Base-by-base conservation (phyloP, 2,113 vertebrate genomes). In the Pterophyllum scalare region DNA sequence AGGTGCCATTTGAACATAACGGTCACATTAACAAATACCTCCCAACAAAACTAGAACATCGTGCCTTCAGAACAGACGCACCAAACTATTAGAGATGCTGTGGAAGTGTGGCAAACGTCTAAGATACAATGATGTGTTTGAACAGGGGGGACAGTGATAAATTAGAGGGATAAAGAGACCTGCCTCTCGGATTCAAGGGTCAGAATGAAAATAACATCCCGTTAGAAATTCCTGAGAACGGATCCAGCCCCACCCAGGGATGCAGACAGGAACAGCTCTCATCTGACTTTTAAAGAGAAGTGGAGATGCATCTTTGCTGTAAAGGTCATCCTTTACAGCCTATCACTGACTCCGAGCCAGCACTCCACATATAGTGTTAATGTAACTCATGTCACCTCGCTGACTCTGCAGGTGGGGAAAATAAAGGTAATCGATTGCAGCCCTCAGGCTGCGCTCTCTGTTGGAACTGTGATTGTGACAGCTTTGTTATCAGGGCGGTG, bases 401-500 rank as follows among this genome's bases (percentile, higher is more conserved):
- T 17, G 61, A 60, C n/a, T 82, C 80, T 9, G 7, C 46, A 76
- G 85, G 77, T 0, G 59, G 26, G 20, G 5, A 58, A 57, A 40
- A 57, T n/a, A 28, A 58, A 56, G 6, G 19, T 26, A 79, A 91
- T 91, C 82, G 38, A 87, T 89, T 59, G 49, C 59, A 57, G 83
- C 79, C 61, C 0, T 83, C 79, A 17, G 3, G 64, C 64, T 49
- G 40, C 40, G 86, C 65, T 35, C 72, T 87, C 86, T 82, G 58
- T 64, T 79, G 58, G 58, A 49, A 24, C 9, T 74, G 76, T 75
- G 59, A 90, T 94, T 77, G 79, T 57, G 77, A 62, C 86, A 86
- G 79, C 81, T 89, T 84, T 88, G 87, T 90, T 90, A 89, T 92
- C 89, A 56, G 83, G 33, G 59, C 17, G 3, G 22, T 20, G 67